These are phyloP conservation scores for Chelon labrosus DNA, from an alignment of 2,797 vertebrate species.

Conservation along the genomic window DNA sequence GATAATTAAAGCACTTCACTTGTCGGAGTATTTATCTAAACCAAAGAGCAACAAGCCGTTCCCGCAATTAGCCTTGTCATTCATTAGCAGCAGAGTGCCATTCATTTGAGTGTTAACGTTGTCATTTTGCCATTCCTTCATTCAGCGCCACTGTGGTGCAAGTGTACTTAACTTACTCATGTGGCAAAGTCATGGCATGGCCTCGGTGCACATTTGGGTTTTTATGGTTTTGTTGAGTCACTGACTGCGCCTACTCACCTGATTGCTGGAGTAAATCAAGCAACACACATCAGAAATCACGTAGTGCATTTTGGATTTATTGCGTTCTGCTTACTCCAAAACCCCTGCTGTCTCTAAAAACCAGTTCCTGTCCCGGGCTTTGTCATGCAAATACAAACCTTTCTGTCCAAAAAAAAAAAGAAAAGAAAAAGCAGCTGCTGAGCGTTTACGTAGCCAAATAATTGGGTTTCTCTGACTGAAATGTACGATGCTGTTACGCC, in stretches of 20 bases:
- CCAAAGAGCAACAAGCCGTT: conserved; percentile 90
- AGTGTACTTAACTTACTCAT: conserved; percentile 43
- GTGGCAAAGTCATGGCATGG: conserved; percentile 21
- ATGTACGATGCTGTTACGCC: no score
- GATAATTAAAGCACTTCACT: conserved; percentile 98
- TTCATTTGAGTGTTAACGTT: conserved; percentile 89
- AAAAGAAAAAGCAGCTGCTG: no score
- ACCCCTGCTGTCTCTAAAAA: no score
- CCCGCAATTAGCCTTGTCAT: conserved; percentile 88
- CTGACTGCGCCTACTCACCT: background rate
- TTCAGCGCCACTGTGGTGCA: conserved; percentile 24
- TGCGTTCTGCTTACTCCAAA: no score
- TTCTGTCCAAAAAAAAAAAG: no score
- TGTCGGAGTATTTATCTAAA: conserved; percentile 97
- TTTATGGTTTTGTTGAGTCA: conserved; percentile 22
- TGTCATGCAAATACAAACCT: no score
- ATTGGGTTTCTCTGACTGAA: no score
- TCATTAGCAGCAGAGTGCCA: conserved; percentile 86
- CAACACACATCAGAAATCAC: conserved; percentile 13
- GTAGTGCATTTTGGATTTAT: background rate
- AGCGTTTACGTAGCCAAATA: no score
- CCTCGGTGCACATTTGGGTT: conserved; percentile 15
- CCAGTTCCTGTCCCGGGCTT: background rate
- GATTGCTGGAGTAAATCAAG: conserved; percentile 1
- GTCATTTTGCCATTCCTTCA: conserved; percentile 85